Conservation (phyloP, 2,113 vertebrate species). For the Neofelis nebulosa region DNA sequence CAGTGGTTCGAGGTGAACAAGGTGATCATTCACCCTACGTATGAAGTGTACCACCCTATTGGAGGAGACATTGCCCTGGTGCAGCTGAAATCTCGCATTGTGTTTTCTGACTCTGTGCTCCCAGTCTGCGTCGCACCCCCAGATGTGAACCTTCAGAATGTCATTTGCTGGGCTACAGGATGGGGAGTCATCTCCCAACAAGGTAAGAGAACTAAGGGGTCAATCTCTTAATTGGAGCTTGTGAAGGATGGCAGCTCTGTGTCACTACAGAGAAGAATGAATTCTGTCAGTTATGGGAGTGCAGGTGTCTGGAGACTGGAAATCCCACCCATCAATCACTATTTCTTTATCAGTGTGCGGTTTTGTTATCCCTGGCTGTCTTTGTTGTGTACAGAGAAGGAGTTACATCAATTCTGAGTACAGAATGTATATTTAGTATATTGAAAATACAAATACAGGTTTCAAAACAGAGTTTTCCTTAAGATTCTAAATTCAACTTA, state of each 20-base stretch:
- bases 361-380: neutral
- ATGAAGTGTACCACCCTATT: neutral
- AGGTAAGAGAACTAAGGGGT: conserved; percentile 25
- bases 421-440: neutral
- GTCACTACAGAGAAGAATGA: neutral
- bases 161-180: conserved; percentile 66
- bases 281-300: neutral
- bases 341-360: neutral
- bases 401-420: neutral
- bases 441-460: neutral
- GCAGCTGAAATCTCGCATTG: conserved; percentile 58
- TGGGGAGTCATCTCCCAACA: conserved; percentile 35
- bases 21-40: conserved; percentile 57
- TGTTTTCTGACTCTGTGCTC: conserved; percentile 48
- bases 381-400: neutral
- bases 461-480: neutral
- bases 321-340: neutral
- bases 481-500: neutral
- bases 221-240: neutral
- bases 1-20: conserved; percentile 66
- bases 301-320: neutral
- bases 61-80: conserved; percentile 68
- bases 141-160: neutral
- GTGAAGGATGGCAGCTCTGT: neutral
- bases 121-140: conserved; percentile 56